Evolutionary conservation across 2,113 vertebrate genomes (phyloP), one percentile per base, ranked within the genome.

Genomic region (Madoqua kirkii): DNA sequence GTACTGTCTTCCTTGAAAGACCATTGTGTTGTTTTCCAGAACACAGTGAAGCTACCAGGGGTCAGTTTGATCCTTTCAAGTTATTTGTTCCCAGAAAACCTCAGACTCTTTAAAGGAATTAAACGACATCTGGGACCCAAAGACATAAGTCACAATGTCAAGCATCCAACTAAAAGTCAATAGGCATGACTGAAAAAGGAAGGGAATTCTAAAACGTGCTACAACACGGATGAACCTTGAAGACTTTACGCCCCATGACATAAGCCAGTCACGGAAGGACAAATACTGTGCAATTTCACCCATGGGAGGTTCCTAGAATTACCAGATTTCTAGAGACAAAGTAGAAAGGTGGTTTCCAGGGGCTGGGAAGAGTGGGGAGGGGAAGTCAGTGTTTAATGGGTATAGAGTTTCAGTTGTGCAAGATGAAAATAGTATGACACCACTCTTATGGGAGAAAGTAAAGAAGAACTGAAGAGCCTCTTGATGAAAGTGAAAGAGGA

Each of bases 41-140:
- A 52, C 27, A 76, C 64, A 74, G 81, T 21, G 50, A 59, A 33
- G 29, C 74, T 88, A 48, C 48, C 33, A 81, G 59, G 43, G 79
- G 74, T 60, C 43, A 7, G 29, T 74, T 31, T 89, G 43, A 84
- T 74, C 52, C 33, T 52, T 90, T 84, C 52, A 48, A 90, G 33
- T 54, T 85, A 13, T 74, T 50, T 71, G 19, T 85, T 57, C 33
- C 7, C 27, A 95, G 79, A 90, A 85, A 95, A 82, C n/a, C 12
- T 79, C 25, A 74, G 60, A 40, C 12, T 50, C 52, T 74, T 74
- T 74, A 74, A 40, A 74, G 60, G 52, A 84, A 40, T 40, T 89
- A 54, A 89, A 40, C 1, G 1, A 83, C 17, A 95, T 59, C 43
- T 50, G 27, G 48, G 87, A 40, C 78, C 59, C 7, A 15, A 71